These are phyloP conservation scores for Cephus nigrinus DNA, from an alignment of 2,888 invertebrate species.

Conservation along the genomic window DNA sequence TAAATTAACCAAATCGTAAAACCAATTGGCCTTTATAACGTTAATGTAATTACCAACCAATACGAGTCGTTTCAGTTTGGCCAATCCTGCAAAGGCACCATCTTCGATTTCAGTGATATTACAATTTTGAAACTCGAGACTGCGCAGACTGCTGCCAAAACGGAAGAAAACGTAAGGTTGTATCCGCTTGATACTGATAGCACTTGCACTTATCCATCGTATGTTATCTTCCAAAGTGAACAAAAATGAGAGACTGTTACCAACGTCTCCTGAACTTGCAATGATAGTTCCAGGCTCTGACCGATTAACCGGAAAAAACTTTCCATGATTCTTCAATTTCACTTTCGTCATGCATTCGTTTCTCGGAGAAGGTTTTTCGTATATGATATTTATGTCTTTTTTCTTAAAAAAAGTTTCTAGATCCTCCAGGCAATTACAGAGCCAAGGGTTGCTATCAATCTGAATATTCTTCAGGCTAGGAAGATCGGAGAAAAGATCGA, in stretches of 20 bases:
- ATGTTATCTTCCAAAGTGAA: constrained; percentile 43
- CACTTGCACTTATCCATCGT: constrained; percentile 42
- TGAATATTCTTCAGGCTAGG: constrained; percentile 34
- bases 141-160: constrained; percentile 50
- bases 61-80: constrained; percentile 42
- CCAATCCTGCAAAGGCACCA: constrained; percentile 49
- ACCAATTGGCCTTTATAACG: constrained; percentile 38
- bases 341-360: background rate
- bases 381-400: constrained; percentile 30
- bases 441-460: constrained; percentile 52
- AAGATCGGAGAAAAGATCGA: constrained; percentile 38
- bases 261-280: background rate
- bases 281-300: background rate
- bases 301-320: too few relatives aligned
- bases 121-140: constrained; percentile 43
- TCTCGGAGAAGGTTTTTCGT: background rate
- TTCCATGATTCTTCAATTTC: background rate
- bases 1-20: constrained; percentile 41
- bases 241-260: constrained; percentile 17
- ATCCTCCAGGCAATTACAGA: constrained; percentile 42
- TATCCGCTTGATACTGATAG: constrained; percentile 35
- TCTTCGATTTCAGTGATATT: constrained; percentile 38
- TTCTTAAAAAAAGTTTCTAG: constrained; percentile 36
- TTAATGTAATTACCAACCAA: constrained; percentile 41
- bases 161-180: constrained; percentile 47